Conservation (phyloP, 1,140 invertebrate species). For the Stegodyphus dumicola region DNA sequence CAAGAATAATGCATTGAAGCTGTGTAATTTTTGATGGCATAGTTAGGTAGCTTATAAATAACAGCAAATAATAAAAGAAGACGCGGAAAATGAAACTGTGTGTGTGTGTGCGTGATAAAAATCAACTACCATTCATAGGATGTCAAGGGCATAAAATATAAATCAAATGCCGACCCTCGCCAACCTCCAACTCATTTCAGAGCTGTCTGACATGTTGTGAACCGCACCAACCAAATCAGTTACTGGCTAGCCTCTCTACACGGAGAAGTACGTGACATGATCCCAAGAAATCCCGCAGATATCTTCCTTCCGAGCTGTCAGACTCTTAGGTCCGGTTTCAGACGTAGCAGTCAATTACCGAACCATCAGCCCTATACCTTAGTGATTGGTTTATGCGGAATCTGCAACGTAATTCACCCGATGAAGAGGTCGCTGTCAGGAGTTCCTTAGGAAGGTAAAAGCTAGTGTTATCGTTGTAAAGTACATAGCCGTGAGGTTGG, state of each 20-base stretch:
- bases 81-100: background rate
- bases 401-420: conserved; percentile 46
- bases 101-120: background rate
- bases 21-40: background rate
- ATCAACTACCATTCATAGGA: background rate
- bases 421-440: conserved; percentile 17
- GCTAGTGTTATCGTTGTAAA: conserved; percentile 14
- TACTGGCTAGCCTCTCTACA: background rate
- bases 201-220: background rate
- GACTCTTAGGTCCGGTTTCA: conserved; percentile 48
- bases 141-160: background rate
- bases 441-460: background rate
- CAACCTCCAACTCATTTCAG: background rate
- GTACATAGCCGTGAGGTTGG: background rate
- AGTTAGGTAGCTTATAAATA: background rate
- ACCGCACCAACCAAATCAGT: background rate
- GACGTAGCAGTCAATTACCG: conserved; percentile 40
- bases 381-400: conserved; percentile 46
- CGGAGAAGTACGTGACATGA: conserved; percentile 26
- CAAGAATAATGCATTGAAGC: background rate
- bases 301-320: conserved; percentile 49
- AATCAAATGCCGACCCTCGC: background rate
- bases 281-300: conserved; percentile 39
- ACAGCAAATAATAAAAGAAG: background rate
- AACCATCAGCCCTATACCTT: conserved; percentile 16